Conservation (phyloP, 2,888 invertebrate genomes). For the Mimachlamys varia region DNA sequence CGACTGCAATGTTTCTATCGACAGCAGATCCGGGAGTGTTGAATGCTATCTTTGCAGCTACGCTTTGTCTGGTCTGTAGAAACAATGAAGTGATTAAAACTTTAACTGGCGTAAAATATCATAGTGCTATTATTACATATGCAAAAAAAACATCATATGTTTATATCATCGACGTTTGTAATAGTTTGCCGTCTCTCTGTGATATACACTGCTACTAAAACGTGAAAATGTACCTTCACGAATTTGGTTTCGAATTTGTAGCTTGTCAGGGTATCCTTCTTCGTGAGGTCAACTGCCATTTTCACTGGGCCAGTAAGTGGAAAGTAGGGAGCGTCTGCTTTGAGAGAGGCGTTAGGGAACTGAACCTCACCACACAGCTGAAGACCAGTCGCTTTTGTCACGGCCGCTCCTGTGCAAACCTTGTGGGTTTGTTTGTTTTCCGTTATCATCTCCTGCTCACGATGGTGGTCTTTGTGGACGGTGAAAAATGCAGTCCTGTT, state of each 20-base stretch:
- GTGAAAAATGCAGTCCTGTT: constrained; percentile 77
- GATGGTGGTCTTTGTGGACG: constrained; percentile 82
- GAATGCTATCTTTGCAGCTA: constrained; percentile 82
- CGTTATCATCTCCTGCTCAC: constrained; percentile 86
- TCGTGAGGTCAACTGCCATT: constrained; percentile 68
- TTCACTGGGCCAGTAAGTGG: constrained; percentile 76
- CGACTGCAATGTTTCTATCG: constrained; percentile 84
- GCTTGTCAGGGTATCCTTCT: constrained; percentile 74
- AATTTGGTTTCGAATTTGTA: constrained; percentile 73
- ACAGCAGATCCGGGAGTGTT: constrained; percentile 92
- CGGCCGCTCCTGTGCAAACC: constrained; percentile 75
- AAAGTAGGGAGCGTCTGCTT: constrained; percentile 80
- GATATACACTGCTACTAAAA: no score
- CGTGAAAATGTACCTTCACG: constrained; percentile 36
- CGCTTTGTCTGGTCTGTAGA: constrained; percentile 61
- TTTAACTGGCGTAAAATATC: no score
- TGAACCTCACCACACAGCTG: constrained; percentile 91
- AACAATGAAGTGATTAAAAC: background rate
- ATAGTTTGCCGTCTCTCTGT: no score
- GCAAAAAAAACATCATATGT: no score
- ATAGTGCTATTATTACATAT: no score
- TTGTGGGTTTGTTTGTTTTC: constrained; percentile 84
- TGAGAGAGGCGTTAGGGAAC: constrained; percentile 86
- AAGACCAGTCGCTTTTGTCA: constrained; percentile 90
- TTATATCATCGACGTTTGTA: no score